Evolutionary conservation across 1,140 invertebrate species (phyloP).

Genomic region (Drosophila chauvacae): DNA sequence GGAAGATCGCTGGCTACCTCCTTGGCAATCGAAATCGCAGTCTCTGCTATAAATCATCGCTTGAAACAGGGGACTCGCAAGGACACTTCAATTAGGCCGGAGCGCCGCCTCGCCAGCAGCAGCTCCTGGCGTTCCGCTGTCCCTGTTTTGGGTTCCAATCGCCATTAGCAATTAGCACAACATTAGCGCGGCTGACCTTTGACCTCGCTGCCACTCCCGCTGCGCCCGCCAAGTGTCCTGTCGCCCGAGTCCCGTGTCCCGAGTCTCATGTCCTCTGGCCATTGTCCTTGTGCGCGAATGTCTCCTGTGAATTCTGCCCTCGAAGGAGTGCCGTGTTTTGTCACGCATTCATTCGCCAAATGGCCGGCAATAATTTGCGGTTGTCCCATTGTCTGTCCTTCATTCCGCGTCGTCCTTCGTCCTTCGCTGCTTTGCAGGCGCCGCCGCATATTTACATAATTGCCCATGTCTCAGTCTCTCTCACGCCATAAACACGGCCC

Average conservation of each 20-base stretch:
- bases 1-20: conserved; percentile 18
- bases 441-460: conserved; percentile 79
- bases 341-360: conserved; percentile 78
- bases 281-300: conserved; percentile 61
- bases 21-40: conserved; percentile 23
- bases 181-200: conserved; percentile 79
- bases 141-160: conserved; percentile 49
- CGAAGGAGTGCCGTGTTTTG: conserved; percentile 54
- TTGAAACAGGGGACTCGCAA: conserved; percentile 7
- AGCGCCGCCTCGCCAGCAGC: conserved; percentile 62
- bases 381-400: conserved; percentile 63
- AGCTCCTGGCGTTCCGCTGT: conserved; percentile 22
- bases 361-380: conserved; percentile 77
- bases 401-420: conserved; percentile 30
- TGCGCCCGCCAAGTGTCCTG: conserved; percentile 26
- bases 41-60: conserved; percentile 47
- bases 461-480: conserved; percentile 67
- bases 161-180: conserved; percentile 82
- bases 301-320: conserved; percentile 16
- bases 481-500: conserved; percentile 27
- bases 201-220: conserved; percentile 76
- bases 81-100: conserved; percentile 73
- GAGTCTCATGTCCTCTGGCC: conserved; percentile 21
- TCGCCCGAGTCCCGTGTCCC: conserved; percentile 37
- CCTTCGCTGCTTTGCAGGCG: conserved; percentile 53